phyloP scores from a whole-genome alignment of 2,113 vertebrate species.

The Tauraco erythrolophus region DNA sequence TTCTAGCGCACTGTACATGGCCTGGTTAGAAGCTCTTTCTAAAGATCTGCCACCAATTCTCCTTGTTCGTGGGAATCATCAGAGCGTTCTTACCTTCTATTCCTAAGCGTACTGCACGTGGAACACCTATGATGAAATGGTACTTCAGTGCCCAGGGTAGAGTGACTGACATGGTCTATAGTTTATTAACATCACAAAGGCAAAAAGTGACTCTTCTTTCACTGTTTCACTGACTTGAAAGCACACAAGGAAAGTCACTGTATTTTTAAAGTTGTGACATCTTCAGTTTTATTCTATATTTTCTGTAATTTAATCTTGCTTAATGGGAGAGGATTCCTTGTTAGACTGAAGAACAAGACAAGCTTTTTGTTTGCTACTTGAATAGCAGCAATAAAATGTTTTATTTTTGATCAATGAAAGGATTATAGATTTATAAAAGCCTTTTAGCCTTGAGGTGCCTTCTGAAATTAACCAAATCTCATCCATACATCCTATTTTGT shows the following conservation, averaged over 20 bases:
- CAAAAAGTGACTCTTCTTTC: constrained; percentile 80
- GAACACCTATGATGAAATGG: constrained; percentile 57
- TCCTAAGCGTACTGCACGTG: constrained; percentile 79
- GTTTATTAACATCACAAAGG: constrained; percentile 71
- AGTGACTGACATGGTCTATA: constrained; percentile 58
- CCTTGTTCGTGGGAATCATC: constrained; percentile 96
- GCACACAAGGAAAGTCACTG: constrained; percentile 81
- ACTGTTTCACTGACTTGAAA: constrained; percentile 81
- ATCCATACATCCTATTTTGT: constrained; percentile 79
- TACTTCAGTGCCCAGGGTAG: constrained; percentile 72
- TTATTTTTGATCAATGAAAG: constrained; percentile 83
- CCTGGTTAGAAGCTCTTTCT: constrained; percentile 94
- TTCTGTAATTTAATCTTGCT: constrained; percentile 76
- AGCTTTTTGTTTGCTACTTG: constrained; percentile 86
- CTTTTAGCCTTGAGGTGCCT: constrained; percentile 98
- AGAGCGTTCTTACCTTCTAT: constrained; percentile 99
- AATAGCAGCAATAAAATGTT: constrained; percentile 92
- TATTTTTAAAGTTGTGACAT: constrained; percentile 73
- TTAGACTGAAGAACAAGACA: constrained; percentile 74
- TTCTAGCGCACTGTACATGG: constrained; percentile 96
- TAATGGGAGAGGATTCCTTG: constrained; percentile 75
- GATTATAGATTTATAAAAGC: constrained; percentile 90
- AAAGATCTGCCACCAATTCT: constrained; percentile 94
- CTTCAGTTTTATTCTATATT: constrained; percentile 75
- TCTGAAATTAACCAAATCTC: constrained; percentile 90